Percentiles rank a stretch among this genome's conserved stretches.
phyloP scores from a whole-genome alignment of 2,797 vertebrate species.

The Pachyuromys duprasi region DNA sequence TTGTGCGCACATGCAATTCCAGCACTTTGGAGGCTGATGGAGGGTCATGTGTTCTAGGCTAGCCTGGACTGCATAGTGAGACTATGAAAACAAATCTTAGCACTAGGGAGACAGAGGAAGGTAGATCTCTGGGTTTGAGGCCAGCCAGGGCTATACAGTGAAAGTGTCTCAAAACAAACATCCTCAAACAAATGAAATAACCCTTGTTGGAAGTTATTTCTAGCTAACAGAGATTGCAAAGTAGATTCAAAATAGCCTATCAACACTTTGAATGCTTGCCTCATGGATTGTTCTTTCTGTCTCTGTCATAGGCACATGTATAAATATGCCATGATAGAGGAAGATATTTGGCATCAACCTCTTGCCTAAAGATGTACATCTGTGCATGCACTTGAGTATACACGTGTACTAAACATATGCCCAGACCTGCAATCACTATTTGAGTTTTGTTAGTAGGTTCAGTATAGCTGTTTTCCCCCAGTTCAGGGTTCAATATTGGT shows the following conservation, averaged over 20 bases:
- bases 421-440: background rate
- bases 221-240: background rate
- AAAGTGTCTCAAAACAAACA: background rate
- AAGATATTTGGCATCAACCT: background rate
- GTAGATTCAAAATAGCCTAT: background rate
- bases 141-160: background rate
- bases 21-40: background rate
- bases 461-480: background rate
- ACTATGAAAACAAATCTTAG: background rate
- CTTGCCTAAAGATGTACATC: background rate
- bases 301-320: background rate
- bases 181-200: background rate
- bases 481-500: background rate
- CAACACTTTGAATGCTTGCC: constrained; percentile 1
- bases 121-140: background rate
- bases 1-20: background rate
- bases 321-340: background rate
- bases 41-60: background rate
- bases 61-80: background rate
- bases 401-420: background rate
- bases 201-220: constrained; percentile 55
- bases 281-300: background rate
- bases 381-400: background rate
- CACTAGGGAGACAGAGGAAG: background rate
- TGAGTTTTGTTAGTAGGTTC: constrained; percentile 20